These are phyloP conservation scores for Ptiloglossa arizonensis DNA, from an alignment of 1,140 invertebrate genomes.

Conservation along the genomic window DNA sequence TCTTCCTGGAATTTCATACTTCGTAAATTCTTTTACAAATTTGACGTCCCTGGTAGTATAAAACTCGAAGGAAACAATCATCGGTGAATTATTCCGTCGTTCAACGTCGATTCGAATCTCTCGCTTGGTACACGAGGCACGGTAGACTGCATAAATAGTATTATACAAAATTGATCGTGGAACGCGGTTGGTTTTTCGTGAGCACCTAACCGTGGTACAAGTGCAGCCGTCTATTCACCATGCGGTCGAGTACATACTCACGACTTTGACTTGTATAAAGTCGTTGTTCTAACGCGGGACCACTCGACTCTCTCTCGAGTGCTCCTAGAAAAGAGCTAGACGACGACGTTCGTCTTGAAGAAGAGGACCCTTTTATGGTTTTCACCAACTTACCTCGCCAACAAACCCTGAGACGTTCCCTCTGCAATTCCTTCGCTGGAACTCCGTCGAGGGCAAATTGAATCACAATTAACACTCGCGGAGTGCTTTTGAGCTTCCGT, in stretches of 20 bases:
- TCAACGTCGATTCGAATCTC: background rate
- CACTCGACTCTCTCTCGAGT: conserved; percentile 44
- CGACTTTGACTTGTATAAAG: conserved; percentile 55
- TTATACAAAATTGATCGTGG: background rate
- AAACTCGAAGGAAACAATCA: too few species aligned
- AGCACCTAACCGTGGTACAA: conserved; percentile 20
- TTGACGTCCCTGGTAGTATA: too few species aligned
- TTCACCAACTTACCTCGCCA: conserved; percentile 16
- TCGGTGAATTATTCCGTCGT: too few species aligned
- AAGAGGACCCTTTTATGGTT: conserved; percentile 44
- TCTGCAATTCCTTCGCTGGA: background rate
- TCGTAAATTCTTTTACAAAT: too few species aligned
- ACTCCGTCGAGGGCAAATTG: conserved; percentile 21
- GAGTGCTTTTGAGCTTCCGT: conserved; percentile 12
- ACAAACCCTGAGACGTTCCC: conserved; percentile 9
- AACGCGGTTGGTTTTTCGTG: conserved; percentile 16
- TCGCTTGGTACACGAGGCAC: too few species aligned
- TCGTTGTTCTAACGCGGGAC: conserved; percentile 45
- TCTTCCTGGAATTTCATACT: too few species aligned
- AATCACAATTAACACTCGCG: conserved; percentile 39
- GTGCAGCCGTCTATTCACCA: conserved; percentile 33
- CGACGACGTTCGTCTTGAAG: conserved; percentile 28
- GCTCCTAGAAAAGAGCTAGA: conserved; percentile 44
- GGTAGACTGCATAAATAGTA: background rate
- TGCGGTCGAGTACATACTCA: conserved; percentile 39